Evolutionary conservation across 1,140 invertebrate genomes (phyloP).

Genomic region (Aporrectodea caliginosa): DNA sequence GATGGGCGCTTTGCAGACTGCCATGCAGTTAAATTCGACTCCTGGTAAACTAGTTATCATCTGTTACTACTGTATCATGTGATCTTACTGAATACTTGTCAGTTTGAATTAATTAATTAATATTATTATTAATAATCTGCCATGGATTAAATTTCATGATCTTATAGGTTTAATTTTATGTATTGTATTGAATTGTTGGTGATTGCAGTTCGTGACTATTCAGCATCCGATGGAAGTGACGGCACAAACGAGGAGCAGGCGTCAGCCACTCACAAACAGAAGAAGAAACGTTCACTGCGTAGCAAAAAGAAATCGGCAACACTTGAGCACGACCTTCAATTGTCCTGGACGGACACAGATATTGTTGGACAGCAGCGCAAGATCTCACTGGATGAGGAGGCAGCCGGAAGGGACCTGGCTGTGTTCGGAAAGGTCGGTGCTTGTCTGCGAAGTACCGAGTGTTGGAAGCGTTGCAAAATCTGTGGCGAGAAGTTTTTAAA

Average conservation of each 20-base stretch:
- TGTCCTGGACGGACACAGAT: background rate
- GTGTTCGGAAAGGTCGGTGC: background rate
- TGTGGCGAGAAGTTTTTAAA: no score
- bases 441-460: no score
- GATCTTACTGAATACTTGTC: no score
- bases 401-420: background rate
- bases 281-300: conserved; percentile 39
- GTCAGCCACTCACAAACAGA: conserved; percentile 34
- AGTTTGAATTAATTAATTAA: no score
- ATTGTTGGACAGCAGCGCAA: background rate
- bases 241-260: conserved; percentile 55
- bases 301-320: background rate
- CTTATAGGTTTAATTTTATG: background rate
- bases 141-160: no score
- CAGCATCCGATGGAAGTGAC: conserved; percentile 60
- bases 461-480: no score
- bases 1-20: no score
- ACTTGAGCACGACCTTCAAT: background rate
- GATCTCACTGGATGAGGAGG: background rate
- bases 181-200: background rate
- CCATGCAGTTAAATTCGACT: no score
- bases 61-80: no score
- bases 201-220: conserved; percentile 43
- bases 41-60: no score
- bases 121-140: no score